Evolutionary conservation across 2,888 invertebrate species (phyloP), one percentile per base, ranked within the genome.

Genomic region (Exephanes ischioxanthus): DNA sequence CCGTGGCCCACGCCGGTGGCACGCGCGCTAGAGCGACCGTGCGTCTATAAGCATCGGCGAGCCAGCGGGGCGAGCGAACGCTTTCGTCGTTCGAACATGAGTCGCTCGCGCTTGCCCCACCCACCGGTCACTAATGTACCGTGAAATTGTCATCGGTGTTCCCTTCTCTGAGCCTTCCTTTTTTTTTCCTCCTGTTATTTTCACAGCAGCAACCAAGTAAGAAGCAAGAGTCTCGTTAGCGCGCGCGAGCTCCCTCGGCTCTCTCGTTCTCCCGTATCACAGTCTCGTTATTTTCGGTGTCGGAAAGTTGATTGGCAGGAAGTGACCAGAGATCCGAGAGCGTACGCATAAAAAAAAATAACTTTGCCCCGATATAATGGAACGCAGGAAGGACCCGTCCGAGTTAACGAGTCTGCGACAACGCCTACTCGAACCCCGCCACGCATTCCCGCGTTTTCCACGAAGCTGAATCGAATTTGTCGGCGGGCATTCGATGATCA

Each of bases 111-210:
- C 48, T 71, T 70, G 85, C 88, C 87, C 90, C 91, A 89, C 91
- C 91, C 89, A 91, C 87, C 78, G 86, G 79, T 85, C 89, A 87
- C 89, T 92, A 92, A 94, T 92, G 92, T 91, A 91, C 90, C 93
- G 91, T 93, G 91, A 94, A 94, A 93, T 93, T 92, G 92, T 92
- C 93, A 90, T 91, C 89, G 88, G 83, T 68, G 63, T 85, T 87
- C 80, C 87, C 87, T 87, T 86, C 81, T 53, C 63, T 78, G 33
- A 16, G 45, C 45, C 45, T 48, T 75, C 19, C 45, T 61, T 68
- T 76, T 63, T 78, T 76, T 82, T 61, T 61, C 26, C 61, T 61
- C 30, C 30, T 82, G 84, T 88, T 87, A 85, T 89, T 87, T 87
- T 78, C 83, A 76, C 37, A 75, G 67, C 73, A 53, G 58, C 71